These are phyloP conservation scores for Oscheius sp. DNA, from an alignment of 2,888 invertebrate species.

Conservation along the genomic window DNA sequence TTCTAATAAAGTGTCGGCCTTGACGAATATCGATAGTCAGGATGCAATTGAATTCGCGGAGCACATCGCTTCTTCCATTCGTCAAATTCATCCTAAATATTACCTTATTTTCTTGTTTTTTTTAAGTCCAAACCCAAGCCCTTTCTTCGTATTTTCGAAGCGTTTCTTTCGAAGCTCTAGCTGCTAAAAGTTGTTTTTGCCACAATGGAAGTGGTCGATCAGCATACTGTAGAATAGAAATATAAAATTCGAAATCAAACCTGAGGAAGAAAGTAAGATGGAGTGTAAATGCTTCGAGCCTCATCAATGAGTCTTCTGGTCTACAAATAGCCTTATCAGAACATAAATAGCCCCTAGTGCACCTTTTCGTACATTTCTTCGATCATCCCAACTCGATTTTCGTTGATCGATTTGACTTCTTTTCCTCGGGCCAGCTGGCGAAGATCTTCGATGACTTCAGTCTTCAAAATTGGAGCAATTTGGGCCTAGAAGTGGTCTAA, in stretches of 20 bases:
- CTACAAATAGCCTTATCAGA: not conserved
- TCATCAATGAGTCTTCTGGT: conserved; percentile 16
- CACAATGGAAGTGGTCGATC: conserved; percentile 2
- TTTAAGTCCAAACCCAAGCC: not conserved
- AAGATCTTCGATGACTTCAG: conserved; percentile 10
- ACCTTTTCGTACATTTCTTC: conserved; percentile 13
- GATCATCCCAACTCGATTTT: not conserved
- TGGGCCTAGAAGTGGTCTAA: conserved; percentile 3
- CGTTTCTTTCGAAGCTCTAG: not conserved
- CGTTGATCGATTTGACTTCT: not conserved
- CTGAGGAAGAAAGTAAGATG: not conserved
- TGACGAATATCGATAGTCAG: conserved; percentile 5
- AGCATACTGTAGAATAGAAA: not conserved
- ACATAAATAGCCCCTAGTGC: not conserved
- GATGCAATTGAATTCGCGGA: conserved; percentile 5
- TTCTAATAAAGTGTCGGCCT: conserved; percentile 6
- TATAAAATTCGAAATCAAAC: not conserved
- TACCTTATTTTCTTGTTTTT: not conserved
- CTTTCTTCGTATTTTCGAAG: conserved; percentile 16
- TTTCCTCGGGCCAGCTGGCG: not conserved
- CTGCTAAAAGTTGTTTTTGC: conserved; percentile 3
- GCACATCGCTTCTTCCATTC: conserved; percentile 24
- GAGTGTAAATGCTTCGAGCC: conserved; percentile 7
- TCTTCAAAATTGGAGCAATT: conserved; percentile 13
- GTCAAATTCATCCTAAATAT: conserved; percentile 23